These are phyloP conservation scores for Habroteleia sp. DNA, from an alignment of 2,888 invertebrate genomes.

Conservation along the genomic window DNA sequence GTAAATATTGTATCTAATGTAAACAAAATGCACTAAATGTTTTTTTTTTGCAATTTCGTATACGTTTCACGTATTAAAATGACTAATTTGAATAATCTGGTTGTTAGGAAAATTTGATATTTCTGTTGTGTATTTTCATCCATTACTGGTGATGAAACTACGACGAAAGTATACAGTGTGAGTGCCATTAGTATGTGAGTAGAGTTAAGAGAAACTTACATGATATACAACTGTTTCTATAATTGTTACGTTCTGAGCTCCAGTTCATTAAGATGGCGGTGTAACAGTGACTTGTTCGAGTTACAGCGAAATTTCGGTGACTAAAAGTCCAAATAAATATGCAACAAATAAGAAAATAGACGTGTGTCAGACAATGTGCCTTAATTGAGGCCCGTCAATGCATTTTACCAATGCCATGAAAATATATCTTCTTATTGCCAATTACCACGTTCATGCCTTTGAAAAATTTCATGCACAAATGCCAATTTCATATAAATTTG, in stretches of 20 bases:
- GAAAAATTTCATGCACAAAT: constrained; percentile 56
- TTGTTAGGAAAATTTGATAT: too few relatives aligned
- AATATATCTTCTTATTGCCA: constrained; percentile 38
- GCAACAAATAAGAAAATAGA: constrained; percentile 80
- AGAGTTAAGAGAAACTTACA: constrained; percentile 78
- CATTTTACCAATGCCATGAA: too few relatives aligned
- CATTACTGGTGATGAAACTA: background rate
- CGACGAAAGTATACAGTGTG: constrained; percentile 26
- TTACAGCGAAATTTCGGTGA: constrained; percentile 81
- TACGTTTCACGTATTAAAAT: too few relatives aligned
- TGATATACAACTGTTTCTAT: constrained; percentile 79
- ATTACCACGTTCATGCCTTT: constrained; percentile 62
- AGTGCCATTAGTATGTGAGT: constrained; percentile 72
- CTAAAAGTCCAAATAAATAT: constrained; percentile 81
- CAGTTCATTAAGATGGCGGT: constrained; percentile 81
- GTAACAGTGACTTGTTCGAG: constrained; percentile 81
- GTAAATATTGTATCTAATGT: constrained; percentile 16
- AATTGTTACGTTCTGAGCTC: constrained; percentile 81
- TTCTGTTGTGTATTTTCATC: constrained; percentile 3
- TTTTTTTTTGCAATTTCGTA: background rate
- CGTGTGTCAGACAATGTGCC: constrained; percentile 68
- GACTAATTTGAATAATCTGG: too few relatives aligned
- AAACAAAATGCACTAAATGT: constrained; percentile 49
- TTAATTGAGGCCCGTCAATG: constrained; percentile 32
- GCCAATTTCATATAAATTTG: constrained; percentile 13